phyloP scores from a whole-genome alignment of 2,888 invertebrate genomes.

The Leptopilina myrica region DNA sequence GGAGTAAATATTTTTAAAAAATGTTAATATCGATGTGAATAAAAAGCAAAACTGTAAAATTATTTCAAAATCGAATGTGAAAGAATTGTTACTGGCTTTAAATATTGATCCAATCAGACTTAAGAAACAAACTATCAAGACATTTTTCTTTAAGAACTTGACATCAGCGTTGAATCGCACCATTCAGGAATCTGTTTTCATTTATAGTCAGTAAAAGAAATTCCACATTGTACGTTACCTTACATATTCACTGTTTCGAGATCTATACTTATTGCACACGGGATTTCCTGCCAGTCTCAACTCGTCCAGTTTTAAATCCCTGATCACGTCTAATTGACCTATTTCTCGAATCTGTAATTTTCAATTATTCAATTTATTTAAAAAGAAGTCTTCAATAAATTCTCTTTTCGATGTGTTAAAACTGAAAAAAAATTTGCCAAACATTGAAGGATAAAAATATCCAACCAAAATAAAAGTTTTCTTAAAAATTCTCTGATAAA shows the following conservation, averaged over 20 bases:
- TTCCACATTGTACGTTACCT: conserved; percentile 82
- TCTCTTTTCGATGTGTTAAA: too few relatives aligned
- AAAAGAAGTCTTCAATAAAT: too few relatives aligned
- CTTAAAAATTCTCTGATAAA: too few relatives aligned
- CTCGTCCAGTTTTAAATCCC: conserved; percentile 85
- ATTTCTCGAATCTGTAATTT: conserved; percentile 82
- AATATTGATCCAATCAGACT: not conserved
- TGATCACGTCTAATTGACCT: conserved; percentile 82
- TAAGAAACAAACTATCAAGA: not conserved
- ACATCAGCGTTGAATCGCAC: not conserved
- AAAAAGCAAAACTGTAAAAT: not conserved
- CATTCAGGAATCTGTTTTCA: not conserved
- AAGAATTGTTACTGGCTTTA: not conserved
- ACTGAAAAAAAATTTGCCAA: not conserved
- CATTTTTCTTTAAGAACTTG: not conserved
- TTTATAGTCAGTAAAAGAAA: conserved; percentile 10
- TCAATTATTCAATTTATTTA: not conserved
- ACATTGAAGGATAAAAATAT: too few relatives aligned
- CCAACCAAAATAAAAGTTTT: too few relatives aligned
- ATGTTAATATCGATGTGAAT: not conserved
- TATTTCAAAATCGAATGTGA: not conserved
- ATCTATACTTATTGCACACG: conserved; percentile 86
- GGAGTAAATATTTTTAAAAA: not conserved
- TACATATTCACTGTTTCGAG: conserved; percentile 84
- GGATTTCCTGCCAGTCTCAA: conserved; percentile 89